Conservation (phyloP, 2,797 vertebrate genomes). For the Halcyon leucocephala region DNA sequence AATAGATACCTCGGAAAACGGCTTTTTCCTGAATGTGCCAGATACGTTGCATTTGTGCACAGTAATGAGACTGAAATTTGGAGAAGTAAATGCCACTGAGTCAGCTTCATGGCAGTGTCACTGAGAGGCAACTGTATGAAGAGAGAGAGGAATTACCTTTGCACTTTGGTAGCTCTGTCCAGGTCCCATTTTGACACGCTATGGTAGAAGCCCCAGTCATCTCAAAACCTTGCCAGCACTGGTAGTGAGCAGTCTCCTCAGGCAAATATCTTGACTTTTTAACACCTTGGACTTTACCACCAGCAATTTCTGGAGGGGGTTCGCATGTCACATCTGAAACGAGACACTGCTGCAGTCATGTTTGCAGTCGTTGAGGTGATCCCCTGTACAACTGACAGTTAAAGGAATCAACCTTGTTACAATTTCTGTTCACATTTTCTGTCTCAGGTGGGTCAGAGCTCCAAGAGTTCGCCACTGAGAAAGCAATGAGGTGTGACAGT, state of each 20-base stretch:
- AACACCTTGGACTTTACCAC: background rate
- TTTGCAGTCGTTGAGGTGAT: background rate
- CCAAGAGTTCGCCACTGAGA: background rate
- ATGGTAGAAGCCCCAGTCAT: background rate
- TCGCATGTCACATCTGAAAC: constrained; percentile 27
- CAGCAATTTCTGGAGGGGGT: constrained; percentile 45
- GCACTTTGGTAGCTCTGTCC: constrained; percentile 25
- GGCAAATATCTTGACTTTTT: constrained; percentile 29
- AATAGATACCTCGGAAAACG: background rate
- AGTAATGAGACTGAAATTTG: background rate
- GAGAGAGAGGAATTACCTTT: background rate
- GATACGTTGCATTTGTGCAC: background rate
- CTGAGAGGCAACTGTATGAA: background rate
- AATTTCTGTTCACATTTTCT: background rate
- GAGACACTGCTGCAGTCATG: background rate
- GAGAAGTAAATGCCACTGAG: background rate
- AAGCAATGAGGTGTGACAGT: background rate
- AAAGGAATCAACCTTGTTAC: background rate
- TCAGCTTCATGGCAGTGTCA: background rate
- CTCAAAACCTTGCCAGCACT: constrained; percentile 27
- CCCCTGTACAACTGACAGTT: background rate
- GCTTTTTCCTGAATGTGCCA: background rate
- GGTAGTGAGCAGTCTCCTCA: background rate
- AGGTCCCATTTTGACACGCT: background rate
- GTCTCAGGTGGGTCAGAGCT: background rate